Conservation (phyloP, 2,113 vertebrate genomes). For the Jaculus jaculus region DNA sequence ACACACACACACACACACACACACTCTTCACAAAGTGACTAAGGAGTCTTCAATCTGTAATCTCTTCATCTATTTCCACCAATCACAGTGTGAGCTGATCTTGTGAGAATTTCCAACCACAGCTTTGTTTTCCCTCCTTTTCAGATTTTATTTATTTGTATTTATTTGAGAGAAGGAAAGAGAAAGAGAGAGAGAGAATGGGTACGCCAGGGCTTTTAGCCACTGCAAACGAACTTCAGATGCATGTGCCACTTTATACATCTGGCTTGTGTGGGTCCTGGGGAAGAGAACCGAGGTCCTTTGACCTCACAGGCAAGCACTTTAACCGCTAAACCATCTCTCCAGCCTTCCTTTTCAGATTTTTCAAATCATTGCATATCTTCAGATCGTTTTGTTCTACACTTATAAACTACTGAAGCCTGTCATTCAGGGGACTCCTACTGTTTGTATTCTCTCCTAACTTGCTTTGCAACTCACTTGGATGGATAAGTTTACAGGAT, state of each 20-base stretch:
- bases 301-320: too few species aligned
- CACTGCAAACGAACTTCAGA: too few species aligned
- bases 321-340: too few species aligned
- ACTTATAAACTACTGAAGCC: background rate
- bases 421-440: background rate
- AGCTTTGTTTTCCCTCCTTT: background rate
- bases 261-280: too few species aligned
- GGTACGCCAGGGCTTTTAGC: too few species aligned
- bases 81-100: background rate
- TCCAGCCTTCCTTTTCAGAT: background rate
- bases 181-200: too few species aligned
- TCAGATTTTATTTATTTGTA: too few species aligned
- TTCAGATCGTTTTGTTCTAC: conserved; percentile 19
- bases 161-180: too few species aligned
- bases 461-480: background rate
- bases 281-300: too few species aligned
- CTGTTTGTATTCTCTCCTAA: background rate
- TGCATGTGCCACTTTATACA: too few species aligned
- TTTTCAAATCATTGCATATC: conserved; percentile 5
- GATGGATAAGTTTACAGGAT: background rate
- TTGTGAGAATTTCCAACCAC: background rate
- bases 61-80: background rate
- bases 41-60: background rate
- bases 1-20: background rate
- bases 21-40: background rate